Evolutionary conservation across 2,888 invertebrate genomes (phyloP).

Genomic region (Ichneumon xanthorius): DNA sequence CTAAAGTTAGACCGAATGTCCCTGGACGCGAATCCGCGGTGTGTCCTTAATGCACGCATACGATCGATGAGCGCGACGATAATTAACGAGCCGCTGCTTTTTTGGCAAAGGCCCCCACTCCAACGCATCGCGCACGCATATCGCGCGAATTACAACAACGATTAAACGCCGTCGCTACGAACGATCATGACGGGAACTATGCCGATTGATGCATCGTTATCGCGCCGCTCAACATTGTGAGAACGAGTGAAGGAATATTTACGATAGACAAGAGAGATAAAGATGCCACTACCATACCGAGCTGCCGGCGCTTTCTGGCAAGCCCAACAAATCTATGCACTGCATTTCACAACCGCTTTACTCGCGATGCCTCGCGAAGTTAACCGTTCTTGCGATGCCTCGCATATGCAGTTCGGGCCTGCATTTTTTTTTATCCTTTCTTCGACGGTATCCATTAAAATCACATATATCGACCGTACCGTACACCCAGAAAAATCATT

Average conservation of each 20-base stretch:
- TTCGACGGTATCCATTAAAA: neutral
- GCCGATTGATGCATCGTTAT: constrained; percentile 27
- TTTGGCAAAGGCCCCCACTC: constrained; percentile 61
- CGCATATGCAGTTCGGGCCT: neutral
- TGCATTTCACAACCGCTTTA: constrained; percentile 43
- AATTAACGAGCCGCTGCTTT: constrained; percentile 73
- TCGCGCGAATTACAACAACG: constrained; percentile 14
- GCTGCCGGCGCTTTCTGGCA: constrained; percentile 49
- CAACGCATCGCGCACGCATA: constrained; percentile 11
- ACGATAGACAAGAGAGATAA: constrained; percentile 37
- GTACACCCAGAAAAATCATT: too few relatives aligned
- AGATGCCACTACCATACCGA: constrained; percentile 1
- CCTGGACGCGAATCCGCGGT: constrained; percentile 80
- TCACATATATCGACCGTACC: neutral
- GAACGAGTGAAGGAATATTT: constrained; percentile 17
- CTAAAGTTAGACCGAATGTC: constrained; percentile 83
- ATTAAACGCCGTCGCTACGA: constrained; percentile 19
- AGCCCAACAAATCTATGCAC: constrained; percentile 11
- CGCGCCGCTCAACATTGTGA: neutral
- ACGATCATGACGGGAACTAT: neutral
- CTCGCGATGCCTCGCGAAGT: neutral
- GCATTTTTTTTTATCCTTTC: neutral
- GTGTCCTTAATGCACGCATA: constrained; percentile 71
- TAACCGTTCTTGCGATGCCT: neutral
- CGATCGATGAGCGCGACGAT: constrained; percentile 77